Conservation (phyloP, 2,888 invertebrate genomes). For the Watsonalla cultraria region DNA sequence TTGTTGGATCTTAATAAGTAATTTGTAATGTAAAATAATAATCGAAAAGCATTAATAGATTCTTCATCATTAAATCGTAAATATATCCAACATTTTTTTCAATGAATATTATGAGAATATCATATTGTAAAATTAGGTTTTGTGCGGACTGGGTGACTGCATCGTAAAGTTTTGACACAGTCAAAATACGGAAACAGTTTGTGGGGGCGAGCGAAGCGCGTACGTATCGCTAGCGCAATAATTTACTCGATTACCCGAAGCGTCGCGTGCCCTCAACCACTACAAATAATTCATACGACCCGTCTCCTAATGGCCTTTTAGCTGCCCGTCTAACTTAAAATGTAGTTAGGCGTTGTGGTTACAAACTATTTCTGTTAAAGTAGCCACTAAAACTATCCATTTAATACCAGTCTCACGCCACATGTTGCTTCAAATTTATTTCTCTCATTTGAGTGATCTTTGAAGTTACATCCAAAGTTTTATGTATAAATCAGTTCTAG, state of each 20-base stretch:
- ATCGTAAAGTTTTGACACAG: neutral
- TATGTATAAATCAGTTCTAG: no score
- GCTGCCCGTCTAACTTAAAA: constrained; percentile 67
- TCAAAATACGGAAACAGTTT: constrained; percentile 7
- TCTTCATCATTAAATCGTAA: no score
- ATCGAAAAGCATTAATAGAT: no score
- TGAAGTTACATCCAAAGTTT: no score
- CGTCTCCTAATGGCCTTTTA: constrained; percentile 72
- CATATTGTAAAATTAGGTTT: neutral
- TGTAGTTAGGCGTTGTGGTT: constrained; percentile 57
- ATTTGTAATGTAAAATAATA: no score
- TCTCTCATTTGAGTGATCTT: no score
- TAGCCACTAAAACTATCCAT: constrained; percentile 53
- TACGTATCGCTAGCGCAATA: constrained; percentile 46
- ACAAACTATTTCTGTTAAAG: constrained; percentile 58
- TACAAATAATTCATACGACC: constrained; percentile 73
- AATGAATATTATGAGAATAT: no score
- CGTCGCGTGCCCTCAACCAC: constrained; percentile 54
- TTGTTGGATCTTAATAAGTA: no score
- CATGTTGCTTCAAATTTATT: constrained; percentile 9
- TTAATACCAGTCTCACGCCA: constrained; percentile 18
- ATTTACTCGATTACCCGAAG: constrained; percentile 51
- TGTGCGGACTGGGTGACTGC: neutral
- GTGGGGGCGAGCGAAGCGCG: constrained; percentile 7
- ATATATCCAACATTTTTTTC: no score